Evolutionary conservation across 2,888 invertebrate genomes (phyloP).

Genomic region (Gerosis bhagava): DNA sequence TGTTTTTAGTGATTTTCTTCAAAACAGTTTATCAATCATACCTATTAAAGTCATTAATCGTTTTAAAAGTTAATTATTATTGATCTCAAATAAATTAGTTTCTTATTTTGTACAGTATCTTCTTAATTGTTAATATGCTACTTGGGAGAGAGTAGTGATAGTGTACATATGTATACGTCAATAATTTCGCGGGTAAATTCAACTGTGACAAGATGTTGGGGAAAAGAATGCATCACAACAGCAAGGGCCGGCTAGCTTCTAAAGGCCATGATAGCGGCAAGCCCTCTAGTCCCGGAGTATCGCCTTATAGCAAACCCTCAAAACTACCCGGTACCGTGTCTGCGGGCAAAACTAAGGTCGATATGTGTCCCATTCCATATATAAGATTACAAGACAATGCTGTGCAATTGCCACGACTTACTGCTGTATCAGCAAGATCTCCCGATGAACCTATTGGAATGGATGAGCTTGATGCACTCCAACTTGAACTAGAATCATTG

Average conservation of each 20-base stretch:
- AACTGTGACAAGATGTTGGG: constrained; percentile 65
- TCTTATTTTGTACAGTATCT: constrained; percentile 5
- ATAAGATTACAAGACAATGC: constrained; percentile 87
- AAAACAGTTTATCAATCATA: constrained; percentile 6
- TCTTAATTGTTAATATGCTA: neutral
- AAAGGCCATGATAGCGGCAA: constrained; percentile 76
- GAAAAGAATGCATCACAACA: constrained; percentile 78
- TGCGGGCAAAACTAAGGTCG: constrained; percentile 68
- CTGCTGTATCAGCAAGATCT: constrained; percentile 84
- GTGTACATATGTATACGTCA: constrained; percentile 41
- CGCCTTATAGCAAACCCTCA: constrained; percentile 72
- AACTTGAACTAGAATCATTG: constrained; percentile 93
- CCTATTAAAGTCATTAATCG: neutral
- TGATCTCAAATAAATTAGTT: constrained; percentile 3
- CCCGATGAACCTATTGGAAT: constrained; percentile 91
- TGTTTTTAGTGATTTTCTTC: constrained; percentile 3
- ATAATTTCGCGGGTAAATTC: constrained; percentile 65
- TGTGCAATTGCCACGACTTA: constrained; percentile 85
- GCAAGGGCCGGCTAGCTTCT: constrained; percentile 72
- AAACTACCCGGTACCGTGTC: constrained; percentile 69
- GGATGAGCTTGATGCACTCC: constrained; percentile 94
- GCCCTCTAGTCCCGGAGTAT: constrained; percentile 74
- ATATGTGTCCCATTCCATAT: constrained; percentile 82
- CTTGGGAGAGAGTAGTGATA: constrained; percentile 2
- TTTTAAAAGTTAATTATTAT: neutral